Conservation (phyloP, 1,140 invertebrate species). For the Cecropterus lyciades region DNA sequence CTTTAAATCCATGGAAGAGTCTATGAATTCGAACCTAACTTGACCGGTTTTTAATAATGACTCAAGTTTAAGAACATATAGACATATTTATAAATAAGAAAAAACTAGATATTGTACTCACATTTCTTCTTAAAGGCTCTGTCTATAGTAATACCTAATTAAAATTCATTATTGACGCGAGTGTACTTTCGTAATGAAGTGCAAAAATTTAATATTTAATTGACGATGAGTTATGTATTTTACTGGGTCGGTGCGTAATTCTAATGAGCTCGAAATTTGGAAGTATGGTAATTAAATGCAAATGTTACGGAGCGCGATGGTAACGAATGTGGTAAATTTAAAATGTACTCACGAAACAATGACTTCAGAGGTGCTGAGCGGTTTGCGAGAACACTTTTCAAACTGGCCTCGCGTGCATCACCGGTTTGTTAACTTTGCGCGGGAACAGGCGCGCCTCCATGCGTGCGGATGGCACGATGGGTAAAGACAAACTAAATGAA, state of each 20-base stretch:
- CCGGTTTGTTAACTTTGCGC: constrained; percentile 51
- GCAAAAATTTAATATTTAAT: no score
- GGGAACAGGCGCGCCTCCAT: constrained; percentile 53
- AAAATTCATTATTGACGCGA: no score
- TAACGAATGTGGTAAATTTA: background rate
- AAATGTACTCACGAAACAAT: constrained; percentile 51
- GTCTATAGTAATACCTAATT: no score
- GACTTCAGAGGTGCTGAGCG: constrained; percentile 50
- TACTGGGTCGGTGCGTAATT: no score
- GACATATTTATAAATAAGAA: background rate
- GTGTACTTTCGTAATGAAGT: no score
- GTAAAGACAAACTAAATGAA: constrained; percentile 74
- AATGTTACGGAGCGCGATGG: background rate
- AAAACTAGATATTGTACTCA: background rate
- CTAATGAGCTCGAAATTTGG: background rate
- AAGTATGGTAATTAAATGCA: constrained; percentile 4
- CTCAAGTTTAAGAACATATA: background rate
- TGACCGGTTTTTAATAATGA: constrained; percentile 11
- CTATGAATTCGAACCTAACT: constrained; percentile 1
- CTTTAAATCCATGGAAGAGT: no score
- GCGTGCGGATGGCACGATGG: constrained; percentile 67
- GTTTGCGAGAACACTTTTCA: constrained; percentile 30
- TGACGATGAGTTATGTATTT: no score
- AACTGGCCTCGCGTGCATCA: constrained; percentile 43
- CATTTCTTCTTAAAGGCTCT: background rate